Conservation (phyloP, 1,140 invertebrate species). For the Cryptotermes secundus region DNA sequence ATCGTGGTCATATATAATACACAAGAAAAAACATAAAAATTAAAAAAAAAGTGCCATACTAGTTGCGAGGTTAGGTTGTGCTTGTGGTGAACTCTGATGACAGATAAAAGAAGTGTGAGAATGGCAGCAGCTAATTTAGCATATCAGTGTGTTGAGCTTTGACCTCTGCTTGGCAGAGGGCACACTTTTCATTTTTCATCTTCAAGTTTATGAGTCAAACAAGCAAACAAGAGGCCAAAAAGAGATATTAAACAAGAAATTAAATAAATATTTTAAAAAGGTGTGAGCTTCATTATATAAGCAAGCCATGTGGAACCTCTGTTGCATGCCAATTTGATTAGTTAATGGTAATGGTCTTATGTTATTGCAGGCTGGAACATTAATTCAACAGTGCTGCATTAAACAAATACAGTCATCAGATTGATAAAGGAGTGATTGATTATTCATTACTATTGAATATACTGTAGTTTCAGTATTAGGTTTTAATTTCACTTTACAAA, state of each 20-base stretch:
- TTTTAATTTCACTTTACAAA: constrained; percentile 21
- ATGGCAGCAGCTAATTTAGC: background rate
- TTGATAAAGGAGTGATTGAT: constrained; percentile 23
- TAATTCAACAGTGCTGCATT: background rate
- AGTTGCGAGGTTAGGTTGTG: constrained; percentile 15
- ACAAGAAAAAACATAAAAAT: background rate
- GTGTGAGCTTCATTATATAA: constrained; percentile 27
- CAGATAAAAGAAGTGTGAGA: background rate
- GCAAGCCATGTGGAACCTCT: constrained; percentile 14
- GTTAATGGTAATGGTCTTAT: constrained; percentile 9
- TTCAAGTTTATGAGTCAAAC: background rate
- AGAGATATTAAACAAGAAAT: background rate
- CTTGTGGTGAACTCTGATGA: background rate
- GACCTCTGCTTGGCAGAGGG: background rate
- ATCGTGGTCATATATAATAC: background rate
- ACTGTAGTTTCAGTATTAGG: constrained; percentile 8
- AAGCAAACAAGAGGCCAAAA: background rate
- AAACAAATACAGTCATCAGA: background rate
- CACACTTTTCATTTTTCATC: background rate
- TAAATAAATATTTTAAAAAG: background rate
- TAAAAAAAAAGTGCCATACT: constrained; percentile 4
- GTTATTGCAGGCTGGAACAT: constrained; percentile 19
- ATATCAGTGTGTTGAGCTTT: constrained; percentile 16
- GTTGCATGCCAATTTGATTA: constrained; percentile 22
- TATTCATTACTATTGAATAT: constrained; percentile 27